Base-by-base conservation (phyloP, 2,113 vertebrate species). In the Puma concolor region DNA sequence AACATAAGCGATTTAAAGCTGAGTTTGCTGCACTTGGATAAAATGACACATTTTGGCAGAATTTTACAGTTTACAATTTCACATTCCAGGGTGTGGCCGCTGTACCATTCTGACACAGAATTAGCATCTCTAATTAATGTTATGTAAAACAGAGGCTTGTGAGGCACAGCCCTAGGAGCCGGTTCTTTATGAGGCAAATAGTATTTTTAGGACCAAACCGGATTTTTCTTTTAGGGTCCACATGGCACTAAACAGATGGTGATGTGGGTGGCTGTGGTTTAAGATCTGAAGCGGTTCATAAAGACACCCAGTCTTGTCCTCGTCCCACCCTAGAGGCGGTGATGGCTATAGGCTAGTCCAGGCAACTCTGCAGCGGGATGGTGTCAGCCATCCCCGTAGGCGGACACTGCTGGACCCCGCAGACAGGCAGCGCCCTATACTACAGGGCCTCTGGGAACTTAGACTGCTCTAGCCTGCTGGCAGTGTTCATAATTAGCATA, bases 141-240 rank as follows among this genome's bases (percentile, higher is more conserved):
- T 95, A 98, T 89, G 6, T 97, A 96, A 98, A 97, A 82, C 52
- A 95, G 96, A 94, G 87, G 52, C 81, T 52, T 57, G 4, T 48
- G 77, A 94, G 77, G 77, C 84, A 50, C 80, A 94, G 17, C 76
- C 80, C 63, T 90, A 66, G 80, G 89, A 96, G 64, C 66, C 1
- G 1, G 17, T 96, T 96, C 63, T 85, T 91, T 92, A 63, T 94
- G 91, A 98, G 77, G 94, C 84, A 95, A 95, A 94, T 79, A 76
- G 72, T 98, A 98, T 98, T 98, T 98, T 98, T 98, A 97, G 97
- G 85, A 97, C 54, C 90, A 94, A 95, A 98, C 97, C 41, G 76
- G 95, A 96, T 96, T 97, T 98, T 98, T 97, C 97, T 96, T 96
- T 97, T 88, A 91, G 91, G 88, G 94, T 97, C 96, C 97, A 96